Conservation (phyloP, 2,113 vertebrate species). For the Melanerpes aurifrons region DNA sequence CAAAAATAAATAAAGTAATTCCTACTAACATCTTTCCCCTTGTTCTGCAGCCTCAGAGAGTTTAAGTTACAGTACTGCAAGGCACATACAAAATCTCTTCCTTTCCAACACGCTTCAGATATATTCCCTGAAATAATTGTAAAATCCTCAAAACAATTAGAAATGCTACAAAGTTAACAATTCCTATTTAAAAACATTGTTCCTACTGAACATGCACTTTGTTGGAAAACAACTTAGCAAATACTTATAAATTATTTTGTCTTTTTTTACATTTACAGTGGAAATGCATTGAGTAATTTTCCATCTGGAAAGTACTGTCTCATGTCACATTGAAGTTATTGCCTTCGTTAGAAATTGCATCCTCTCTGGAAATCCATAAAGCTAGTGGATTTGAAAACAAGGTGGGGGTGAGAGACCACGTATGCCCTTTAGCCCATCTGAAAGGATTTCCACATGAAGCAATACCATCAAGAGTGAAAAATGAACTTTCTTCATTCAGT, state of each 20-base stretch:
- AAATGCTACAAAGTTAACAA: constrained; percentile 80
- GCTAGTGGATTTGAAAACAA: constrained; percentile 40
- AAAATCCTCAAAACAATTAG: constrained; percentile 75
- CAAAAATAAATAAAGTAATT: constrained; percentile 32
- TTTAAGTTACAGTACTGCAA: constrained; percentile 80
- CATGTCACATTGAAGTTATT: constrained; percentile 74
- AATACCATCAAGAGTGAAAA: background rate
- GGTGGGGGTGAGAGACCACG: background rate
- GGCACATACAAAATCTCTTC: constrained; percentile 82
- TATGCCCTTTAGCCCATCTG: constrained; percentile 2
- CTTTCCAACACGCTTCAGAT: constrained; percentile 74
- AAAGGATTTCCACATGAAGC: constrained; percentile 16
- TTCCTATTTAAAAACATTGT: constrained; percentile 72
- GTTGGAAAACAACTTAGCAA: constrained; percentile 70
- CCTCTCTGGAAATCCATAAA: constrained; percentile 44
- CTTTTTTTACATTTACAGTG: constrained; percentile 57
- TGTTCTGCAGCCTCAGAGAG: constrained; percentile 67
- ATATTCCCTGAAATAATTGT: constrained; percentile 81
- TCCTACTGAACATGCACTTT: constrained; percentile 73
- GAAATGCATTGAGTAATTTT: constrained; percentile 57
- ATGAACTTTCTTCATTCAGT: constrained; percentile 27
- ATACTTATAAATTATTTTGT: constrained; percentile 62
- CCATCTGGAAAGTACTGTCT: constrained; percentile 59
- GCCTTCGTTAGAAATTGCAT: constrained; percentile 73
- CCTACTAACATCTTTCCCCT: constrained; percentile 54